phyloP scores from a whole-genome alignment of 2,113 vertebrate species.

The Axis porcinus region DNA sequence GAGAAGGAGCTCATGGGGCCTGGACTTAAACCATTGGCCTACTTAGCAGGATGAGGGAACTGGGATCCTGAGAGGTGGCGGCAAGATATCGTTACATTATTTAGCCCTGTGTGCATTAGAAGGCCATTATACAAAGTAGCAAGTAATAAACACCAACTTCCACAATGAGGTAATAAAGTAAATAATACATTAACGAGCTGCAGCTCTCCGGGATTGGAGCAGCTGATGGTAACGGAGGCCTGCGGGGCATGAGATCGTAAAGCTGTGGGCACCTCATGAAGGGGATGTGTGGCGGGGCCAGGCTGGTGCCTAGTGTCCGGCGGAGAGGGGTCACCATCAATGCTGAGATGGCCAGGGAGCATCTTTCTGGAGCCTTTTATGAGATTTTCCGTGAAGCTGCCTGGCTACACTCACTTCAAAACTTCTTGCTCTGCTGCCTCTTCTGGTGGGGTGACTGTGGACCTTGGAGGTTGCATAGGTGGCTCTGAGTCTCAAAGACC shows the following conservation, averaged over 20 bases:
- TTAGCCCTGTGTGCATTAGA: slow-evolving; percentile 77
- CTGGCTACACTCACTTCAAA: accelerated
- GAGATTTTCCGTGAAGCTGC: accelerated
- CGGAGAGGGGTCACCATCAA: slow-evolving; percentile 18
- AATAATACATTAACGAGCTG: slow-evolving; percentile 81
- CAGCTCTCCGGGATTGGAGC: slow-evolving; percentile 48
- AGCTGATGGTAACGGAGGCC: background rate
- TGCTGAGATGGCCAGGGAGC: accelerated
- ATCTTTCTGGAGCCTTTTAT: accelerated
- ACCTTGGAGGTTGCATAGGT: background rate
- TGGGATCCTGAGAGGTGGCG: slow-evolving; percentile 59
- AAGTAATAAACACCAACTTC: slow-evolving; percentile 75
- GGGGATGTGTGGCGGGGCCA: background rate
- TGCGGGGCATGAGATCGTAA: slow-evolving; percentile 39
- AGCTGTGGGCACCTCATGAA: slow-evolving; percentile 67
- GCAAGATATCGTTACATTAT: slow-evolving; percentile 77
- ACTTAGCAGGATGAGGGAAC: slow-evolving; percentile 51
- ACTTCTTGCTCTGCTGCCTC: too few species aligned
- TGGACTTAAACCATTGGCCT: background rate
- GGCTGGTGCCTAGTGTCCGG: slow-evolving; percentile 14
- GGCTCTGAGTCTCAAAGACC: background rate
- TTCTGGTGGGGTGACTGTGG: accelerated
- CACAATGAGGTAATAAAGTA: slow-evolving; percentile 80
- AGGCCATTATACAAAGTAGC: slow-evolving; percentile 77
- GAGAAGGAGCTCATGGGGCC: accelerated